These are phyloP conservation scores for Hormaphis cornu DNA, from an alignment of 1,140 invertebrate genomes.

Conservation along the genomic window DNA sequence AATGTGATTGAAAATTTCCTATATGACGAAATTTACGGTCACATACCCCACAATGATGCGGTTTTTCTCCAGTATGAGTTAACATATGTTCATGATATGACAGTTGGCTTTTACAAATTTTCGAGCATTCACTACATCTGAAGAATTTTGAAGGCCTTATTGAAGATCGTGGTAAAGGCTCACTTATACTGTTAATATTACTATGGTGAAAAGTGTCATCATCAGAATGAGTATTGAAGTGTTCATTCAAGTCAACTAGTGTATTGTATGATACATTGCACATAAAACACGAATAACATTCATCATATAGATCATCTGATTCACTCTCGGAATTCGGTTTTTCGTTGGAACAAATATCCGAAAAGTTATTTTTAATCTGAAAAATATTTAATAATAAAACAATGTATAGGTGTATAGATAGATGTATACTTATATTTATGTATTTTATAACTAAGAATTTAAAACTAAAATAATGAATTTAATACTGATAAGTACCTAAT, in stretches of 20 bases:
- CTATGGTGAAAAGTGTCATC: constrained; percentile 27
- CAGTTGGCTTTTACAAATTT: constrained; percentile 23
- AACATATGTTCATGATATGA: constrained; percentile 45
- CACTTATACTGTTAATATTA: constrained; percentile 25
- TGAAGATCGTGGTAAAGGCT: constrained; percentile 2
- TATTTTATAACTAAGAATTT: no score
- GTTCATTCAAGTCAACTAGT: not conserved
- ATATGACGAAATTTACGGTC: constrained; percentile 41
- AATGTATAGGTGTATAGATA: not conserved
- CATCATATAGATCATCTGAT: constrained; percentile 1
- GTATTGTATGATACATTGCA: constrained; percentile 26
- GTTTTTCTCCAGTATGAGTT: constrained; percentile 53
- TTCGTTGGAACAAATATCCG: not conserved
- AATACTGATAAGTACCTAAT: no score
- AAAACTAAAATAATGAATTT: no score
- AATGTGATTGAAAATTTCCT: constrained; percentile 33
- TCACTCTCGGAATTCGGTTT: not conserved
- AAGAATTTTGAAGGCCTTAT: constrained; percentile 14
- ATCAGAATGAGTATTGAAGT: constrained; percentile 11
- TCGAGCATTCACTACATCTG: constrained; percentile 9
- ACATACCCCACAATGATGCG: constrained; percentile 51
- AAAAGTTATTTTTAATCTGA: not conserved
- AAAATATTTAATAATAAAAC: not conserved
- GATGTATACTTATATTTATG: no score
- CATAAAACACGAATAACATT: constrained; percentile 31